Evolutionary conservation across 2,888 invertebrate genomes (phyloP).

Genomic region (Actias luna): DNA sequence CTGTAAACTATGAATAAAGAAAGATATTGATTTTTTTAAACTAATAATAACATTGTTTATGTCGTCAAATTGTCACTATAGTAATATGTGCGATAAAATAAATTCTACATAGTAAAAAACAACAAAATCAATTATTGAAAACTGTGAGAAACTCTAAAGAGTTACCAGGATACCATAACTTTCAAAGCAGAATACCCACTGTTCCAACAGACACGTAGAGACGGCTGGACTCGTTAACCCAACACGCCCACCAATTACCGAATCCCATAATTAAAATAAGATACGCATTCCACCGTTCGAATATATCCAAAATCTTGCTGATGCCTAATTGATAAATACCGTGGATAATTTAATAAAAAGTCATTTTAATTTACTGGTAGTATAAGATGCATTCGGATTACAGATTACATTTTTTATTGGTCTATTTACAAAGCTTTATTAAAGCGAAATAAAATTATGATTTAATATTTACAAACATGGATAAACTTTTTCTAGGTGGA

Average conservation of each 20-base stretch:
- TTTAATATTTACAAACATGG: no score
- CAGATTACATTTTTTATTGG: not conserved
- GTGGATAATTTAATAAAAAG: constrained; percentile 25
- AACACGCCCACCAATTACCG: constrained; percentile 66
- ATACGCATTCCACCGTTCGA: constrained; percentile 11
- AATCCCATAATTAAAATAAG: constrained; percentile 47
- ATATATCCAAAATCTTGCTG: not conserved
- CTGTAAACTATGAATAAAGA: no score
- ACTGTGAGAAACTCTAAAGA: constrained; percentile 29
- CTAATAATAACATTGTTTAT: no score
- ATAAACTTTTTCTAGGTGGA: no score
- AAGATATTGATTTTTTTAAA: no score
- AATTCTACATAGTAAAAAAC: not conserved
- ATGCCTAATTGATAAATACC: not conserved
- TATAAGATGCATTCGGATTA: not conserved
- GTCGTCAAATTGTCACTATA: no score
- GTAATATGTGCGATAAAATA: no score
- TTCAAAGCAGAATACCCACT: constrained; percentile 52
- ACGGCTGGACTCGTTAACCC: constrained; percentile 60
- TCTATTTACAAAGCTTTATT: not conserved
- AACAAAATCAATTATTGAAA: not conserved
- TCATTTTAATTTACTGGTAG: not conserved
- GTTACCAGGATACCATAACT: not conserved
- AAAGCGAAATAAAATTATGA: no score
- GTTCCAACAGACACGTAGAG: constrained; percentile 72